Conservation (phyloP, 2,888 invertebrate genomes). For the Epistrophella euchroma region DNA sequence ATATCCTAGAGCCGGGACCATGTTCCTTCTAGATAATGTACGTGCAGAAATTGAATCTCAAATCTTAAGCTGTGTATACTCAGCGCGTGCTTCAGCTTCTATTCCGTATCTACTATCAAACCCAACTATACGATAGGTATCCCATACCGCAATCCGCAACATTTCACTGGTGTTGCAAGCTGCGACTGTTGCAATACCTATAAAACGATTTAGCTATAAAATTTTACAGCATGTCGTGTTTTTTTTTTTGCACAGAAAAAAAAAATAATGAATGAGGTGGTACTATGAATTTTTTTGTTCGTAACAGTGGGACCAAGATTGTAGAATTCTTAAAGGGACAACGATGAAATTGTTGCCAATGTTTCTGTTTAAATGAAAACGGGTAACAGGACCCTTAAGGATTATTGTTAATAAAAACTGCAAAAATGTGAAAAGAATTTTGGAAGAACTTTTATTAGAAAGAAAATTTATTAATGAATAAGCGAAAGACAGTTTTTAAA, state of each 20-base stretch:
- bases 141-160: constrained; percentile 2
- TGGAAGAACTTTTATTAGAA: too few species aligned
- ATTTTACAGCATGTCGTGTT: constrained; percentile 25
- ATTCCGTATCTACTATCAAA: background rate
- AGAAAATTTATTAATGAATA: too few species aligned
- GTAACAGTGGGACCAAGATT: constrained; percentile 11
- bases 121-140: background rate
- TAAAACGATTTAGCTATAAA: constrained; percentile 70
- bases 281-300: background rate
- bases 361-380: too few species aligned
- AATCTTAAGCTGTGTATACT: constrained; percentile 60
- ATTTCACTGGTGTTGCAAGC: background rate
- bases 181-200: constrained; percentile 47
- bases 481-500: too few species aligned
- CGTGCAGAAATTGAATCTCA: constrained; percentile 75
- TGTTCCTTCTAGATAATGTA: constrained; percentile 32
- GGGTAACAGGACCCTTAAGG: too few species aligned
- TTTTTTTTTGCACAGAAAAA: background rate
- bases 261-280: background rate
- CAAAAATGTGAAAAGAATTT: too few species aligned
- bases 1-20: constrained; percentile 20
- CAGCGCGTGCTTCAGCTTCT: constrained; percentile 11
- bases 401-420: too few species aligned
- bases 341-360: too few species aligned
- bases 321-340: background rate